These are phyloP conservation scores for Emydocephalus ijimae DNA, from an alignment of 2,113 vertebrate species.

Conservation along the genomic window DNA sequence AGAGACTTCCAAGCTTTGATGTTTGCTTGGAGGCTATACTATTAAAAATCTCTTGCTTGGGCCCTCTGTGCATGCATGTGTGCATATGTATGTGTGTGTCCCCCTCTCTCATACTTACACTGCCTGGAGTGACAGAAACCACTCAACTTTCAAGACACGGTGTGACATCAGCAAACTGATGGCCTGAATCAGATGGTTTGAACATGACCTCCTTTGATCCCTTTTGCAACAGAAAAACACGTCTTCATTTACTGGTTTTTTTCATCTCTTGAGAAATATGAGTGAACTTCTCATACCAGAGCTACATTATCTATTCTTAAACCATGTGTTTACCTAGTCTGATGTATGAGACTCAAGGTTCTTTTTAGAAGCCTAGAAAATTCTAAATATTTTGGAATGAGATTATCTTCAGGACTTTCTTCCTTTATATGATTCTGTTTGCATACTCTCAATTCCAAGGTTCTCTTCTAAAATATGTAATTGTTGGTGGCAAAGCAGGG, in stretches of 20 bases:
- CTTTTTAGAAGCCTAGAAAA: not conserved
- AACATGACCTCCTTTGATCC: not conserved
- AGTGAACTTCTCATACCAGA: not conserved
- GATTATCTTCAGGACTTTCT: not conserved
- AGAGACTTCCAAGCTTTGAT: not conserved
- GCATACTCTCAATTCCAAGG: not conserved
- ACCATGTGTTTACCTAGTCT: not conserved
- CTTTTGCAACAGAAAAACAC: not conserved
- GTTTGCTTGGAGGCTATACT: not conserved
- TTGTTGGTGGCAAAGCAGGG: not conserved
- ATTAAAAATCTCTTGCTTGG: not conserved
- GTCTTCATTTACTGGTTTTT: rapidly evolving
- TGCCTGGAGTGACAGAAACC: not conserved
- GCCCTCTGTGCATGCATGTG: not conserved
- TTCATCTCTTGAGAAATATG: not conserved
- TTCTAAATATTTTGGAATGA: not conserved
- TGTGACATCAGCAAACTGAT: not conserved
- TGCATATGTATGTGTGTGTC: not conserved
- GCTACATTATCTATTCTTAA: not conserved
- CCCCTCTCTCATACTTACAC: not conserved
- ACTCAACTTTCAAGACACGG: not conserved
- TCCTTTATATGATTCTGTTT: not conserved
- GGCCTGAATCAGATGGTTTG: not conserved
- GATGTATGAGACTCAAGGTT: not conserved
- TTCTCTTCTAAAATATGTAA: not conserved